A percentile compares a stretch with the other conserved stretches of the same genome.
These are phyloP conservation scores for Diaphora mendica DNA, from an alignment of 2,888 invertebrate genomes.

Conservation along the genomic window DNA sequence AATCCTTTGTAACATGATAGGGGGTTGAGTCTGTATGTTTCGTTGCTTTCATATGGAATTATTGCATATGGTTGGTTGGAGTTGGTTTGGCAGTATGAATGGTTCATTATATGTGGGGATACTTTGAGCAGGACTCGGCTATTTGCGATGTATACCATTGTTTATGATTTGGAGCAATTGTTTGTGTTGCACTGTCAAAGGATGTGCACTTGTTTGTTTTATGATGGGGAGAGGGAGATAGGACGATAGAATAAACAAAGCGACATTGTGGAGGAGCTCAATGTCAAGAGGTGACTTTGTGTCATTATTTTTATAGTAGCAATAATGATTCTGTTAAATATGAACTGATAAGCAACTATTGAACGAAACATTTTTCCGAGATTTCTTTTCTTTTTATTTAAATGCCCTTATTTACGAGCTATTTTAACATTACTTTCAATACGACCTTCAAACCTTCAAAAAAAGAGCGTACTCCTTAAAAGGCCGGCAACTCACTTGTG, in stretches of 20 bases:
- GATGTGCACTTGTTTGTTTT: slow-evolving; percentile 84
- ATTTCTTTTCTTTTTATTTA: no score
- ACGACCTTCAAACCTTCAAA: no score
- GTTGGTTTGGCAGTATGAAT: slow-evolving; percentile 85
- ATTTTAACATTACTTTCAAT: no score
- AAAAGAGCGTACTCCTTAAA: no score
- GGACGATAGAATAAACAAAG: slow-evolving; percentile 66
- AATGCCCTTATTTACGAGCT: no score
- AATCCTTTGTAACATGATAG: slow-evolving; percentile 77
- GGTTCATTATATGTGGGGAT: slow-evolving; percentile 85
- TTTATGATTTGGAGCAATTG: slow-evolving; percentile 85
- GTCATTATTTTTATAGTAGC: slow-evolving; percentile 32
- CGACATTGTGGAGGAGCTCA: slow-evolving; percentile 48
- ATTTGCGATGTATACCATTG: slow-evolving; percentile 85
- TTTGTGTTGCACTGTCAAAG: slow-evolving; percentile 84
- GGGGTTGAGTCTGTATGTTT: slow-evolving; percentile 69
- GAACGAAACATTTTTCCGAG: neutral
- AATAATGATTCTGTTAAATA: slow-evolving; percentile 11
- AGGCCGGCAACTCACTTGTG: no score
- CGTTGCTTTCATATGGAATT: slow-evolving; percentile 73
- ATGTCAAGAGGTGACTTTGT: slow-evolving; percentile 39
- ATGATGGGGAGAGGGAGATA: slow-evolving; percentile 63
- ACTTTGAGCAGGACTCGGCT: slow-evolving; percentile 77
- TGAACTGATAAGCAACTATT: neutral
- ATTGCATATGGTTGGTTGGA: slow-evolving; percentile 86